Base-by-base conservation (phyloP, 2,113 vertebrate species). In the Crotalus helleri region DNA sequence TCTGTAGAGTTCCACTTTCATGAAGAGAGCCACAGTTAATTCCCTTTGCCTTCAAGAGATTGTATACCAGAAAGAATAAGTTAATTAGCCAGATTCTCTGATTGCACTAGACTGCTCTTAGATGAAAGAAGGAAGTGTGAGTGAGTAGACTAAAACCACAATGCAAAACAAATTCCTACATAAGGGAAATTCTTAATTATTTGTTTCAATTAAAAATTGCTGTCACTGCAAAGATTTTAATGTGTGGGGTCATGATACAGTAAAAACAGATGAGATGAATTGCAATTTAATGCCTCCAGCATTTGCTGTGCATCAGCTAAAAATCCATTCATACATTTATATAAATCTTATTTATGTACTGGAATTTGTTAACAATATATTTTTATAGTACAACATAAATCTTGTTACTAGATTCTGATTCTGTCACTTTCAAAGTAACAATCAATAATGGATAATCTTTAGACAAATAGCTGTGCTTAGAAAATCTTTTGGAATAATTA, bases 401-500 rank as follows among this genome's bases (percentile, higher is more conserved):
- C 93, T 91, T 94, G 95, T 93, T 96, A 96, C 95, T 95, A 94
- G 95, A 29, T 85, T 96, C 96, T 95, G 96, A 97, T 97, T 95
- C 96, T 95, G 95, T 96, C 95, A 96, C 96, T 95, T 95, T 95
- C 93, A 96, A 95, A 94, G 96, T 94, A 96, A 96, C 96, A 97
- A 96, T 96, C 94, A 97, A 96, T 97, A 96, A 94, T 91, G 92
- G 90, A 96, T 94, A 96, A 96, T 93, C 91, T 94, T 96, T 95
- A 93, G 88, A 95, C 96, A 97, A 97, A 93, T 96, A 96, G 96
- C 95, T 92, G 93, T 93, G 93, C 95, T 96, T 95, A 92, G 92
- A 94, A 97, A 96, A 95, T 93, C 95, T 96, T 95, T 96, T 95
- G 92, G 94, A 96, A 96, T 96, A 96, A 97, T 96, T 96, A 96